Evolutionary conservation across 64 coral and sea anemone species (phyloP).

Genomic region (Trachythela sp.): DNA sequence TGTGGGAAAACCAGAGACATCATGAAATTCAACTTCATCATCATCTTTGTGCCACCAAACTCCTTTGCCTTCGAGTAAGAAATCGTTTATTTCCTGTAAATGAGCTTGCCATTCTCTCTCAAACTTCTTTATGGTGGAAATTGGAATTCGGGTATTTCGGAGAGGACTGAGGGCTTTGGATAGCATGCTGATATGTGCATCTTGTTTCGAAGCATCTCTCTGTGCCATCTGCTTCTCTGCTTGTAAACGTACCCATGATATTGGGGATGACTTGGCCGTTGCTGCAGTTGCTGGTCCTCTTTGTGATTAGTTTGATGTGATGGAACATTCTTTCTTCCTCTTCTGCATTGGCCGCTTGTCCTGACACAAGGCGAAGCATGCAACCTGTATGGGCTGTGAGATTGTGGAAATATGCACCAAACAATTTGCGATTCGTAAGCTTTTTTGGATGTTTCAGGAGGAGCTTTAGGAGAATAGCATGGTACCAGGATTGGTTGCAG

Average conservation of each 20-base stretch:
- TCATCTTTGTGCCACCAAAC: conserved; percentile 50
- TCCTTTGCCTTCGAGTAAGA: conserved; percentile 41
- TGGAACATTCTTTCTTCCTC: neutral
- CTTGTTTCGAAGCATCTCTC: conserved; percentile 12
- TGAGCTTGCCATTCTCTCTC: conserved; percentile 47
- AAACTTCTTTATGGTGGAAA: conserved; percentile 28
- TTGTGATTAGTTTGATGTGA: neutral
- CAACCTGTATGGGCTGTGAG: conserved; percentile 6
- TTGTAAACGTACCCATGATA: conserved; percentile 6
- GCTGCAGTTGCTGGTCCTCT: conserved; percentile 7
- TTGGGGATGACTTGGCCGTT: neutral
- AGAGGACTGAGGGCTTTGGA: conserved; percentile 30
- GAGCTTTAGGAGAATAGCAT: neutral
- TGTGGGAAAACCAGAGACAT: conserved; percentile 4
- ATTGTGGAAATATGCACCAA: neutral
- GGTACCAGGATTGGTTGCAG: conserved; percentile 11
- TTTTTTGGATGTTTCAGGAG: neutral
- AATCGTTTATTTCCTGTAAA: conserved; percentile 46
- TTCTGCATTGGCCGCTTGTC: conserved; percentile 35
- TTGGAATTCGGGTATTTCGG: conserved; percentile 40
- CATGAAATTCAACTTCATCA: conserved; percentile 41
- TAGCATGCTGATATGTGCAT: conserved; percentile 28
- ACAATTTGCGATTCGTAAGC: neutral
- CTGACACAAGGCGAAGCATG: conserved; percentile 22
- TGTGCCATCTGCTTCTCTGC: conserved; percentile 36